phyloP scores from a whole-genome alignment of 2,113 vertebrate species.

The Rutilus rutilus region DNA sequence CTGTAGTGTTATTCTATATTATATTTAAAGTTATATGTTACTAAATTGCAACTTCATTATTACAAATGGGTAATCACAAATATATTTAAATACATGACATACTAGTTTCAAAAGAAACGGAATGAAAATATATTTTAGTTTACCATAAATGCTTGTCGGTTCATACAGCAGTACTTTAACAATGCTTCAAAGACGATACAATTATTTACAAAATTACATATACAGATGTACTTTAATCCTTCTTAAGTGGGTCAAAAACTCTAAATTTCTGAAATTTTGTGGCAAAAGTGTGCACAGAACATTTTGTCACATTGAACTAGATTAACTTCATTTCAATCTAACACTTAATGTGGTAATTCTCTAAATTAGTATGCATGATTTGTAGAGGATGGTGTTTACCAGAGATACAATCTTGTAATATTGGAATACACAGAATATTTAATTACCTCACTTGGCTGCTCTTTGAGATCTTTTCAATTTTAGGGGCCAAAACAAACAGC shows the following conservation, averaged over 20 bases:
- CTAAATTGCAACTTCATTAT: no score
- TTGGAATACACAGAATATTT: slow-evolving; percentile 27
- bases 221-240: no score
- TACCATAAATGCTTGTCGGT: no score
- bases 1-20: no score
- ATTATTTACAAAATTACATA: no score
- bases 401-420: slow-evolving; percentile 30
- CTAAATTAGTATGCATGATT: slow-evolving; percentile 10
- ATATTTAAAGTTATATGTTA: no score
- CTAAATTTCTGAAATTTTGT: neutral
- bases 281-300: neutral
- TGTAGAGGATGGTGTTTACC: slow-evolving; percentile 18
- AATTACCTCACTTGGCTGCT: slow-evolving; percentile 24
- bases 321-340: neutral
- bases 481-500: slow-evolving; percentile 36
- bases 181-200: no score
- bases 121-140: no score
- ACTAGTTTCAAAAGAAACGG: no score
- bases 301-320: neutral
- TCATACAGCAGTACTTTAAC: no score
- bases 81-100: no score
- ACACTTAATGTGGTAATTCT: neutral
- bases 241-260: neutral
- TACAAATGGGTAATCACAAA: no score
- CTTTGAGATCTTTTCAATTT: slow-evolving; percentile 23